Base-by-base conservation (phyloP, 2,113 vertebrate genomes). In the Myotis lucifugus region DNA sequence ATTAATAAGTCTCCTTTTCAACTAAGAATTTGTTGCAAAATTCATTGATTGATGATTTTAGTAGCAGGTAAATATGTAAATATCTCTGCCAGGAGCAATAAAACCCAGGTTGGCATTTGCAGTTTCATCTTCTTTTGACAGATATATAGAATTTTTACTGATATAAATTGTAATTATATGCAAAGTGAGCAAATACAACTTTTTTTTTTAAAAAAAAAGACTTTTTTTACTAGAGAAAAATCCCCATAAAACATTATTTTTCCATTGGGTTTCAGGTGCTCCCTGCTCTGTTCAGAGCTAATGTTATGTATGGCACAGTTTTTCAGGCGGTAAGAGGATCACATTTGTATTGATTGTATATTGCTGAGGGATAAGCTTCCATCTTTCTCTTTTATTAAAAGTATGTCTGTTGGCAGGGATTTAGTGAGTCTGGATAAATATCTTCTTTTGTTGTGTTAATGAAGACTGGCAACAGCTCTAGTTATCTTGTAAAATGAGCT, bases 401-500 rank as follows among this genome's bases (percentile, higher is more conserved):
- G 12, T 67, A 25, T 77, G 64, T 78, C 77, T 93, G 64, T 89
- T 81, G 3, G 46, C 92, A 95, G 72, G 46, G 77, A 73, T 95
- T 95, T 97, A 96, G 61, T 92, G 90, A 92, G 86, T 90, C 8
- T 78, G 46, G 23, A 27, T 90, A 67, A 66, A 70, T 5, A 6
- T 69, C 85, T 50, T 96, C 50, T 56, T 27, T 90, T 96, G 91
- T 92, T 93, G 54, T 92, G 29, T 95, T 96, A 95, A 59, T 81
- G 87, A 95, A 93, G 59, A 40, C 73, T 76, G 93, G 82, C 93
- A 94, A 59, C 34, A 86, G 77, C 88, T 94, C 82, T 96, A 91
- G 93, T 97, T 96, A 50, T 94, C 74, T 96, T 97, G 69, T 93
- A 95, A 96, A 97, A 86, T 96, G 95, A 88, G 88, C 79, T 42